phyloP scores from a whole-genome alignment of 2,888 invertebrate species.

The Eristalis arbustorum region DNA sequence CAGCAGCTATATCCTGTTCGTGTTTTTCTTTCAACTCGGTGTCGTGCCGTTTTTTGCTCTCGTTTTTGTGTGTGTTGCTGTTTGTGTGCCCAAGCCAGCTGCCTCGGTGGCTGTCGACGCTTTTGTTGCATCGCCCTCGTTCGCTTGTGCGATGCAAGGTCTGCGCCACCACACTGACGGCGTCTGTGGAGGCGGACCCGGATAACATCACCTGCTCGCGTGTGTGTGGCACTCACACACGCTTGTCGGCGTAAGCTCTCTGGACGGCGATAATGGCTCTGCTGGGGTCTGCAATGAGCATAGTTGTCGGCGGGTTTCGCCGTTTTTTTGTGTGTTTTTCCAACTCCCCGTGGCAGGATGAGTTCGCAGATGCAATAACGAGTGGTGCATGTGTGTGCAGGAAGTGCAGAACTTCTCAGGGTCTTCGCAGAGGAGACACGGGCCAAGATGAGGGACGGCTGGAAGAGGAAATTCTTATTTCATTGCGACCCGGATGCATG shows the following conservation, averaged over 20 bases:
- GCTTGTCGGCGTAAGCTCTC: conserved; percentile 9
- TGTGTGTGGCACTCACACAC: conserved; percentile 5
- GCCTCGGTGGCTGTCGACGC: conserved; percentile 4
- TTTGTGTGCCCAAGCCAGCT: conserved; percentile 9
- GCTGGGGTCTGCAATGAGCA: conserved; percentile 49
- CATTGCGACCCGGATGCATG: conserved; percentile 51
- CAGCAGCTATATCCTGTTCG: conserved; percentile 68
- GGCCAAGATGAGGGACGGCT: conserved; percentile 32
- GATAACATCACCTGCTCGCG: conserved; percentile 26
- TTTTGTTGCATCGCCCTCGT: conserved; percentile 24
- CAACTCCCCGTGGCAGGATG: conserved; percentile 15
- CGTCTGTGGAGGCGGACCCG: conserved; percentile 39
- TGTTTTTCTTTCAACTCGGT: conserved; percentile 46
- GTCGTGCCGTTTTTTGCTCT: neutral
- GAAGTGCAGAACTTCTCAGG: conserved; percentile 34
- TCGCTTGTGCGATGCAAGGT: conserved; percentile 35
- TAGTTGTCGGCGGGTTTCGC: conserved; percentile 24
- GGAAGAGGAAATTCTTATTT: conserved; percentile 51
- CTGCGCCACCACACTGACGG: conserved; percentile 9
- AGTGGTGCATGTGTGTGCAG: conserved; percentile 12
- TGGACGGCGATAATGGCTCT: conserved; percentile 53
- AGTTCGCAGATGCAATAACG: neutral
- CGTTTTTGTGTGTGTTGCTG: conserved; percentile 14
- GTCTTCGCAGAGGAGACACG: conserved; percentile 36
- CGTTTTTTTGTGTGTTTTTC: conserved; percentile 25